Evolutionary conservation across 2,113 vertebrate species (phyloP).

Genomic region (Aspiorhynchus laticeps): DNA sequence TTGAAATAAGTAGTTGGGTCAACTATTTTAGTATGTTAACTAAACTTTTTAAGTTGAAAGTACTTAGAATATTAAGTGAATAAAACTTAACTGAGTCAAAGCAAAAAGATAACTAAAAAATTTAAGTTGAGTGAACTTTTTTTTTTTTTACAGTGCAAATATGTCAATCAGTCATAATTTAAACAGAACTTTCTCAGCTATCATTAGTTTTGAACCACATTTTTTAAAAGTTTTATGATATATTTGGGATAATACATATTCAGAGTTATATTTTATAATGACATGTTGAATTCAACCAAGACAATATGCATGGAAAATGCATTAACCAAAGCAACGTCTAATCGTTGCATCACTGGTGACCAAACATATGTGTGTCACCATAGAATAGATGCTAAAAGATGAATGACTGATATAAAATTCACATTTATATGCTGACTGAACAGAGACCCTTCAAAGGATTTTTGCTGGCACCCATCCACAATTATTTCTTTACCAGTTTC

Average conservation of each 20-base stretch:
- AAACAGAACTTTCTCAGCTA: background rate
- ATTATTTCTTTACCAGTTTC: conserved; percentile 53
- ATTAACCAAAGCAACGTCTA: background rate
- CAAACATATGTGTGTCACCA: conserved; percentile 18
- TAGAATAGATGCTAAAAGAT: background rate
- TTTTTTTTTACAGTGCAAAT: no score
- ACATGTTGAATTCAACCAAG: background rate
- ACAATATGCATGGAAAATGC: background rate
- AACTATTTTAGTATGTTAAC: no score
- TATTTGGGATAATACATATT: background rate
- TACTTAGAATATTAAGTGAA: no score
- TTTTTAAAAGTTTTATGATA: background rate
- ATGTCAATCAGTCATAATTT: background rate
- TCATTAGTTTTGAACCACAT: background rate
- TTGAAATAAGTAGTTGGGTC: no score
- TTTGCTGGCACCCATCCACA: conserved; percentile 53
- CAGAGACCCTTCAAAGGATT: conserved; percentile 43
- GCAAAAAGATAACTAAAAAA: no score
- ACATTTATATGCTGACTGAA: no score
- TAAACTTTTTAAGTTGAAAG: no score
- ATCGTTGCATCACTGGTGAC: background rate
- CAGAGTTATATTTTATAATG: background rate
- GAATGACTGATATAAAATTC: no score
- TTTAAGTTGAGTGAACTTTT: no score
- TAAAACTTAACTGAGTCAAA: no score